Base-by-base conservation (phyloP, 2,113 vertebrate species). In the Pollachius pollachius region DNA sequence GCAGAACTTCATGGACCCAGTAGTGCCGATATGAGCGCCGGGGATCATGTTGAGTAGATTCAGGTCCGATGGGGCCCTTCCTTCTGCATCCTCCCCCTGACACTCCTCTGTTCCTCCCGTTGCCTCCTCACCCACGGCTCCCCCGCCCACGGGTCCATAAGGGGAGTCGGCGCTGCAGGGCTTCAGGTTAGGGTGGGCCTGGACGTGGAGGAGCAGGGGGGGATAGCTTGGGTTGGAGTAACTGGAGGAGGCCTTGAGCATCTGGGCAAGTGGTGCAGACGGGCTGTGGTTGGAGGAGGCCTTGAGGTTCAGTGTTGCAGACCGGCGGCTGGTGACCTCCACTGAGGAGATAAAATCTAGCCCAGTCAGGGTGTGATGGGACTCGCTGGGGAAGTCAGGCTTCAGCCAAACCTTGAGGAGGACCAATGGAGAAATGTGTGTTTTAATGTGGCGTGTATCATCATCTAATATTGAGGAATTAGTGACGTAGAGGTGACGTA, bases 171-270 rank as follows among this genome's bases (percentile, higher is more conserved):
- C 1, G 0, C 48, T 62, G 9, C 87, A 84, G 15, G 81, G 73
- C 27, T 74, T 41, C 62, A 87, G 81, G 17, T 64, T 68, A 16
- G 12, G 59, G 30, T 5, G 30, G 30, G 30, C 30, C 30, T 7
- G 3, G 30, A 34, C 30, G 30, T 34, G 30, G 41, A 60, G 68
- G 18, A 5, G 3, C 1, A 83, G 37, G 16, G 89, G 48, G 16
- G 89, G 84, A 75, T 89, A 88, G 25, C n/a, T 88, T 17, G 82
- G 86, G 65, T 90, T 90, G 67, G 81, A 81, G 80, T 90, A 91
- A 67, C 66, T 62, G 58, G 87, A 63, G 65, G 54, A 76, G 0
- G 68, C 71, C 3, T 71, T 59, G 5, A 11, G 2, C 34, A 34
- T 56, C 64, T 74, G 68, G 0, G 1, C 30, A 34, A 5, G 48